Base-by-base conservation (phyloP, 2,888 invertebrate species). In the Conops quadrifasciatus region DNA sequence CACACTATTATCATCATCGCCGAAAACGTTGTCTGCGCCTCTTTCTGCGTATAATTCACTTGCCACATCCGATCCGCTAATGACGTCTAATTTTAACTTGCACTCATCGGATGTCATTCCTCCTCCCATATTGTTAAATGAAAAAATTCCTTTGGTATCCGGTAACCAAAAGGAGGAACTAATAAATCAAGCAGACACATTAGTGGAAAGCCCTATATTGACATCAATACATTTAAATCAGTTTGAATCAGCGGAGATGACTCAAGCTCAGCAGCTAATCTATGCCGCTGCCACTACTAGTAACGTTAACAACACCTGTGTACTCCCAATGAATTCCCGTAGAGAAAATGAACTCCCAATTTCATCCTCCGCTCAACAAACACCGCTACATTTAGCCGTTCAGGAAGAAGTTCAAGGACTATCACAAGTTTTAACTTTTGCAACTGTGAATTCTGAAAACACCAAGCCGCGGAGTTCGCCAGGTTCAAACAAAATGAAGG, bases 381-480 rank as follows among this genome's bases (percentile, higher is more conserved):
- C 67, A 68, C 76, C 19, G 69, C 77, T 73, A 4, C 80, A 76
- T n/a, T n/a, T n/a, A n/a, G n/a, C n/a, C 69, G 79, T 76, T 69
- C 74, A 77, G 43, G 80, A 82, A 64, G 81, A 81, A 58, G 75
- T 81, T 53, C 81, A 82, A 70, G 76, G 79, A 60, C 75, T 83
- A 71, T 79, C 80, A 3, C 80, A 80, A 64, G 75, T 81, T 19
- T 73, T 84, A 70, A 80, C 82, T 26, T 78, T 84, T 15, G 83
- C 83, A 75, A 81, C 77, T 73, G 73, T 80, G 16, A 69, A 66
- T 11, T 36, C 73, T 58, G 70, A 70, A 45, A 45, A 9, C 36
- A 36, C 30, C 21, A 68, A 71, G 49, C 53, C 45, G 21, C 36
- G 19, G 24, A 68, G 30, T 28, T n/a, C 30, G 13, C 15, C 56